phyloP scores from a whole-genome alignment of 2,113 vertebrate species.

The Terrapene triunguis region DNA sequence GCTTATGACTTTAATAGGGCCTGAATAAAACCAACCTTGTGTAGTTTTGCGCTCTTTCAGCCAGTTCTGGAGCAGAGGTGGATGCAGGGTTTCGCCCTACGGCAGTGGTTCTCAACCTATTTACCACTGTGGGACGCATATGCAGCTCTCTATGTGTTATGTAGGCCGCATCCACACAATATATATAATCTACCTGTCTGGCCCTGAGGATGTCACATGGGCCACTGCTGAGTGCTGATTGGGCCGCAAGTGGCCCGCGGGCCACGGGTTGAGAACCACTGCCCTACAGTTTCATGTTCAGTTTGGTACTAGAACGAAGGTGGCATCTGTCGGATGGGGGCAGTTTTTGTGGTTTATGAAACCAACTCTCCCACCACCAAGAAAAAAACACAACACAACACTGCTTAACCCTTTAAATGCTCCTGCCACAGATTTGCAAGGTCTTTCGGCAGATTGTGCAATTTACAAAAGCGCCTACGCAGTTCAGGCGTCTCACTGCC shows the following conservation, averaged over 20 bases:
- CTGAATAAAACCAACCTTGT: neutral
- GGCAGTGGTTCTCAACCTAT: too few relatives aligned
- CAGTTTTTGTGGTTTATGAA: neutral
- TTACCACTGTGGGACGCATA: too few relatives aligned
- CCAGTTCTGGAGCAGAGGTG: neutral
- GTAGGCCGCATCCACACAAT: too few relatives aligned
- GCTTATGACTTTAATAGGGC: neutral
- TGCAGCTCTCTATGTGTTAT: too few relatives aligned
- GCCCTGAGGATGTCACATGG: too few relatives aligned
- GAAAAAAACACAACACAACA: neutral
- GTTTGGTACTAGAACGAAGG: neutral
- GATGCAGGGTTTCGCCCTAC: neutral
- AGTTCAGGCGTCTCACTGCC: neutral
- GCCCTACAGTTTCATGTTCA: neutral
- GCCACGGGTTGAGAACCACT: too few relatives aligned
- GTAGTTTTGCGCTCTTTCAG: neutral
- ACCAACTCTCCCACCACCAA: neutral
- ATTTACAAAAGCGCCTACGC: neutral
- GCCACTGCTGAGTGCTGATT: too few relatives aligned
- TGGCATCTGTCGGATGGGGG: neutral
- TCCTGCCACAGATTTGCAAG: neutral
- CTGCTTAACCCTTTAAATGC: neutral
- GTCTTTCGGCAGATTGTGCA: neutral
- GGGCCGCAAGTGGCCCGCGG: too few relatives aligned
- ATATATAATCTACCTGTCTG: too few relatives aligned